Evolutionary conservation across 2,888 invertebrate species (phyloP), one percentile per base, ranked within the genome.

Genomic region (Empis stercorea): DNA sequence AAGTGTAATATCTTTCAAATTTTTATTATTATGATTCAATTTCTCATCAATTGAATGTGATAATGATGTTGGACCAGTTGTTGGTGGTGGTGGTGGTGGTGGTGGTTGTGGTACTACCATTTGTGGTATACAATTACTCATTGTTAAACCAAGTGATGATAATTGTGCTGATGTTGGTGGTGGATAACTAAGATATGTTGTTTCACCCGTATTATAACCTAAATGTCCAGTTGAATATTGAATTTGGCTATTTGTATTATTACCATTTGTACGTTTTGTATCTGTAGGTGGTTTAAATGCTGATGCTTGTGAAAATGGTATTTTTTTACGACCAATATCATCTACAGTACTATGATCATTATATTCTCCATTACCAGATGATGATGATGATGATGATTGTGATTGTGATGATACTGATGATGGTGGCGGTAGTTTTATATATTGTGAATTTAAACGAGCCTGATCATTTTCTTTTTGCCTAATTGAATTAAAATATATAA

Each of bases 231-330:
- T 16, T 27, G 49, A 17, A 50, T 52, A 50, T 23, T 48, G 15
- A 11, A 48, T 47, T 4, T 48, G 40, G n/a, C 51, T 47, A 54
- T 61, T 55, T 14, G 51, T 48, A 7, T 65, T 65, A 37, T 66
- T 27, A 62, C 69, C 57, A 51, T 74, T 73, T 57, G 17, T 66
- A 14, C 82, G 80, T 48, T 72, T 66, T 30, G 79, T 77, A 57
- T 82, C 81, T 14, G 76, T 73, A 4, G 81, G 86, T 10, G 86
- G 87, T 59, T 86, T 80, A 62, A 88, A 87, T 2, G 87, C 87
- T 0, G 87, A 87, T 44, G 81, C 79, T 23, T 81, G 78, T 3
- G 84, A 81, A 60, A 83, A 84, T n/a, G 81, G 78, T 39, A 76
- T 64, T 43, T 76, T 67, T 48, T 56, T 58, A 30, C 17, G 54